Evolutionary conservation across 2,888 invertebrate genomes (phyloP), one percentile per base, ranked within the genome.

Genomic region (Lapara coniferarum): DNA sequence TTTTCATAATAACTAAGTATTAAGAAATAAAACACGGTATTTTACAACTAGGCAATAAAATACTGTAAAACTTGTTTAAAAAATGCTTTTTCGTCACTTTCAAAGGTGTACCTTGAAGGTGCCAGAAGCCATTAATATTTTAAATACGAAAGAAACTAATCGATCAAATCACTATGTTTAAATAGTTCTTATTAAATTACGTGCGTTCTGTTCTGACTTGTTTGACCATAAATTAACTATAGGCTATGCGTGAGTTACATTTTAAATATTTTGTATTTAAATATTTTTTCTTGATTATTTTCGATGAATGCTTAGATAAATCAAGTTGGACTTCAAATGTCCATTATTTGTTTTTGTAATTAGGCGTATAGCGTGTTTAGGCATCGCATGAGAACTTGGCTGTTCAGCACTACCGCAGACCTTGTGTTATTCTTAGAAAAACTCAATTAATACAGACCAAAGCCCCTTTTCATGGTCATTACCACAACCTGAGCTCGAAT

Each of bases 381-480:
- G 13, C 12, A 14, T 63, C 46, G 46, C 63, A 63, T 63, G 63
- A 19, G 49, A 49, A 49, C 49, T 49, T 66, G 53, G 30, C 53
- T 30, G 30, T 7, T 6, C n/a, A 53, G 46, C 10, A 37, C 37
- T 14, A 2, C 16, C 59, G 59, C 16, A 16, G 59, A 44, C 59
- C 59, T 63, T 59, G 6, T 46, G 46, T 59, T 25, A 49, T 63
- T 66, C 30, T 53, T 53, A 53, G 53, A 53, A 66, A 66, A 66
- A 52, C 52, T 53, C 12, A 30, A 66, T 66, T 66, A 66, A 37
- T 16, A 16, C 53, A 66, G 52, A 30, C 37, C 30, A 66, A 66
- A 37, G 66, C 53, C 13, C 53, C 30, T 66, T 53, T 53, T 53
- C 66, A 66, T 52, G 53, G 66, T 53, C 51, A 66, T 66, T 66